Evolutionary conservation across 2,113 vertebrate genomes (phyloP), one percentile per base, ranked within the genome.

Genomic region (Psammodynastes pulverulentus): DNA sequence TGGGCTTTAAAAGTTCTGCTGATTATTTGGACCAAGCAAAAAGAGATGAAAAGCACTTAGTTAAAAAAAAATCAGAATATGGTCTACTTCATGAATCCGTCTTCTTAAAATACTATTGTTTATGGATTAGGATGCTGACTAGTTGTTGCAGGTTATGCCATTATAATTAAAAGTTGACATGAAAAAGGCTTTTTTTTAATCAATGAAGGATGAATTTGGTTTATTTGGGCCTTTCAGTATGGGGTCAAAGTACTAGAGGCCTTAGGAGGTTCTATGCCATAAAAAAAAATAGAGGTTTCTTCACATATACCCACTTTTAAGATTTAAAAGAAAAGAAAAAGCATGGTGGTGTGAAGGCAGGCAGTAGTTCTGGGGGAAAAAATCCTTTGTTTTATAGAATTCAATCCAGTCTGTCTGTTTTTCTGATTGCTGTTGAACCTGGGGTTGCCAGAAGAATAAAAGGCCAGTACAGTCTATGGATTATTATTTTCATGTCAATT

Each of bases 401-500:
- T 51, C 45, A 39, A 21, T 86, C 23, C 43, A 51, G 29, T 49
- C 43, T 92, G 53, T 52, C 88, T 85, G 5, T 86, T 89, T 89
- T 86, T 58, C 49, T 92, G 53, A 89, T 92, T 92, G 72, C 79
- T 89, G 88, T 89, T 92, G 91, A 92, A 92, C 88, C 9, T 85
- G 54, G n/a, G 91, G 91, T 86, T 62, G 53, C 72, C 19, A 51
- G 52, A 84, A 89, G 43, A 23, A 9, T 92, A 86, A 92, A 46
- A 89, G 58, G 79, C 79, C 91, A 89, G 24, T 45, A n/a, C 53
- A 51, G 46, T 84, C 72, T 46, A 53, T 26, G 45, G 87, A 89
- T 92, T 92, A 89, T 92, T 92, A 89, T 86, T 46, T 86, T 86
- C 87, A 85, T 89, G 88, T 51, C 87, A 89, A 89, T 89, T 92